Evolutionary conservation across 1,140 invertebrate species (phyloP), one percentile per base, ranked within the genome.

Genomic region (Drosophila nigromelanica): DNA sequence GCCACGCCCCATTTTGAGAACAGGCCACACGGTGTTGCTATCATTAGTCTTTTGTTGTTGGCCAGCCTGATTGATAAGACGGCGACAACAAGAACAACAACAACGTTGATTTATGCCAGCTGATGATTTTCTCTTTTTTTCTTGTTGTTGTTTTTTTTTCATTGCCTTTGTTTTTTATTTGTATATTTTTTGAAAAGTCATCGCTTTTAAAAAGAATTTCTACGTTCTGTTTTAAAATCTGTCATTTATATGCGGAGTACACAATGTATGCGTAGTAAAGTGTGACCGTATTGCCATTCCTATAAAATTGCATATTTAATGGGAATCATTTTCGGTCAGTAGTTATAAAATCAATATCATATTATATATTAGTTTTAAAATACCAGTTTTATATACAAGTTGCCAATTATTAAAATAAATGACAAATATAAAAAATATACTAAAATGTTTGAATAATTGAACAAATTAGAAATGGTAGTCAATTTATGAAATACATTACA

Each of bases 31-130:
- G 18, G 52, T 33, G 24, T 30, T 67, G 45, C 60, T 71, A 72
- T 72, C 69, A 47, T 58, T 72, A 10, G 62, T 24, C 42, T 55
- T 55, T 68, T 72, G 66, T 81, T 75, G 75, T 74, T 78, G 66
- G 35, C 6, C 42, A 27, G 55, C 24, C n/a, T 12, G 39, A 56
- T 60, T 83, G 79, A 82, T 82, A 80, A 81, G 67, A 40, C 40
- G 21, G 39, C 39, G 30, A 14, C 61, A 67, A 55, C 39, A 68
- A 59, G 45, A 59, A 43, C 33, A 30, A 14, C 56, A 67, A 55
- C 39, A 68, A 59, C 54, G 47, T 59, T 79, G 67, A 85, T 76
- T 85, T 83, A 83, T 75, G 71, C 58, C 66, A 48, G 66, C 71
- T 64, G 24, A 71, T 75, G 59, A 75, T 76, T 71, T 73, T 76